phyloP scores from a whole-genome alignment of 1,140 invertebrate genomes.

The Lineus longissimus region DNA sequence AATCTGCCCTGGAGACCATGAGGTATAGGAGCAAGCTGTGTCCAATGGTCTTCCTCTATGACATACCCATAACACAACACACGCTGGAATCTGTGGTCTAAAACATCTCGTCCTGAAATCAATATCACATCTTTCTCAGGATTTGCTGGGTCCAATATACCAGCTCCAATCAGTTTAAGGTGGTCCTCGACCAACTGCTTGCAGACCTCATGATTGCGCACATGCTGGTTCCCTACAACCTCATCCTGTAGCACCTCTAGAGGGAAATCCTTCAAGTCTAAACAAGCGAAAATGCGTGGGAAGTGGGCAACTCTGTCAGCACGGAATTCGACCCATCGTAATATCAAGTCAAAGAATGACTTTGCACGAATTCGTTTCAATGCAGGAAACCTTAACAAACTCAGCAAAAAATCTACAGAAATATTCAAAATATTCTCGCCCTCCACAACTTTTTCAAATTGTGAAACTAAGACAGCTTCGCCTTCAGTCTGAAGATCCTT shows the following conservation, averaged over 20 bases:
- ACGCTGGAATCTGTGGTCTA: conserved; percentile 22
- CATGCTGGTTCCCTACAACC: conserved; percentile 24
- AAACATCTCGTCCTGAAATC: conserved; percentile 28
- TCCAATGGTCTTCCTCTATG: conserved; percentile 34
- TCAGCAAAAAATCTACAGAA: conserved; percentile 27
- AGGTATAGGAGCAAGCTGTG: conserved; percentile 34
- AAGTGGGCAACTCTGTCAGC: conserved; percentile 24
- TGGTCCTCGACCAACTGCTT: conserved; percentile 25
- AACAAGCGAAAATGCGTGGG: conserved; percentile 27
- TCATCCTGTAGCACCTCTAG: conserved; percentile 20
- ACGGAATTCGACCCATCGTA: conserved; percentile 32
- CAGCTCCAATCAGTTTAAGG: conserved; percentile 26
- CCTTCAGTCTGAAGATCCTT: conserved; percentile 27
- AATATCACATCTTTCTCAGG: conserved; percentile 31
- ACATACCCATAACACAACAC: conserved; percentile 32
- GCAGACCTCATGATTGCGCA: conserved; percentile 27
- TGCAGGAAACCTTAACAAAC: conserved; percentile 26
- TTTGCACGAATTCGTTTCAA: conserved; percentile 28
- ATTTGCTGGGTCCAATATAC: conserved; percentile 16
- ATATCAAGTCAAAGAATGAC: conserved; percentile 33
- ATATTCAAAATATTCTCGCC: conserved; percentile 28
- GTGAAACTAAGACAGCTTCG: conserved; percentile 28
- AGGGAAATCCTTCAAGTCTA: conserved; percentile 28
- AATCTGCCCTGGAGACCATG: conserved; percentile 24
- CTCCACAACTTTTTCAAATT: conserved; percentile 32